Evolutionary conservation across 2,113 vertebrate genomes (phyloP).

Genomic region (Diphyllodes magnificus): DNA sequence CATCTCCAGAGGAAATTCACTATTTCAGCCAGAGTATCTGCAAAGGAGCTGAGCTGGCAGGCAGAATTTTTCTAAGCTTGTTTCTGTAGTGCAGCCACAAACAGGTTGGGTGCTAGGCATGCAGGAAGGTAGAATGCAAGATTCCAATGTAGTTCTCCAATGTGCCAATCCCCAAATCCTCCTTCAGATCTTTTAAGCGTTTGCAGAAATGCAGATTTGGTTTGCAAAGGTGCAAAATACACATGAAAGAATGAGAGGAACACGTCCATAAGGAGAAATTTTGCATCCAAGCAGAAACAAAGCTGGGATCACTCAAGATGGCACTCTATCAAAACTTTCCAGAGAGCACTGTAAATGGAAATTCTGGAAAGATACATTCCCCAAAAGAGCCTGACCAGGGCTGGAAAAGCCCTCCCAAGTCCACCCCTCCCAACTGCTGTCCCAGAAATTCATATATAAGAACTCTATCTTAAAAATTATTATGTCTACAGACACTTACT

Average conservation of each 20-base stretch:
- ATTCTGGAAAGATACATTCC: neutral
- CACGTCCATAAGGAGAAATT: neutral
- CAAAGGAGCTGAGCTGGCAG: neutral
- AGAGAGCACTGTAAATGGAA: neutral
- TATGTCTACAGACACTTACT: neutral
- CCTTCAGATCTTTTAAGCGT: neutral
- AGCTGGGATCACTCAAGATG: neutral
- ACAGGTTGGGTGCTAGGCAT: neutral
- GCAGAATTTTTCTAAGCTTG: neutral
- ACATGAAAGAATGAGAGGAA: neutral
- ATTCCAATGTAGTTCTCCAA: neutral
- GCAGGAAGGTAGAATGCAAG: neutral
- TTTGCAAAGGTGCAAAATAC: neutral
- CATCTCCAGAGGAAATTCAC: neutral
- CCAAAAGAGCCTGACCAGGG: neutral
- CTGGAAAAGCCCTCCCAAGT: neutral
- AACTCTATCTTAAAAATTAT: neutral
- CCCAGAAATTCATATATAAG: neutral
- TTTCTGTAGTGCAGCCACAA: neutral
- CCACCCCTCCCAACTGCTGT: neutral
- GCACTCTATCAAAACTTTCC: neutral
- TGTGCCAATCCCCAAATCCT: neutral
- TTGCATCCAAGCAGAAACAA: neutral
- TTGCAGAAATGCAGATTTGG: neutral
- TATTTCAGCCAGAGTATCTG: neutral